Percentiles rank a stretch among this genome's conserved stretches.
Conservation (phyloP, 2,797 vertebrate species). For the Falco naumanni region DNA sequence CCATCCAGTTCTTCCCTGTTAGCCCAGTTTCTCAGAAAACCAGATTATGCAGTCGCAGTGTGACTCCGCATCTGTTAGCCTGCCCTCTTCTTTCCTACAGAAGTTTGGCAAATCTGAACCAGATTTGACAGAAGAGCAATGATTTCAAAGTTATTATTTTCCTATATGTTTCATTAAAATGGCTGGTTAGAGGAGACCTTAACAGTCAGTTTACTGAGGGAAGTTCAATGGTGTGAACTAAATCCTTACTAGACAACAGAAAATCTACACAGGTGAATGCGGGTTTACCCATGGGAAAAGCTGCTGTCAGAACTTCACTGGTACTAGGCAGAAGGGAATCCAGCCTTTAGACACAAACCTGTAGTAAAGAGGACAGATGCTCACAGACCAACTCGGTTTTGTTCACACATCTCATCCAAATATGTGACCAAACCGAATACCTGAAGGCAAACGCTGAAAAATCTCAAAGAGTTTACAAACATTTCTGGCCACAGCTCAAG, state of each 20-base stretch:
- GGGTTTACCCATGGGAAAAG: neutral
- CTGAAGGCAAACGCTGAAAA: conserved; percentile 22
- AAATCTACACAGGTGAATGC: neutral
- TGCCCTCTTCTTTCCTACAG: neutral
- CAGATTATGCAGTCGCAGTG: neutral
- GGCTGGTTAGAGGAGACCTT: neutral
- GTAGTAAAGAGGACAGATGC: neutral
- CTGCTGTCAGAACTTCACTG: neutral
- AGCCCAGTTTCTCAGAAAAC: neutral
- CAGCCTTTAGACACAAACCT: neutral
- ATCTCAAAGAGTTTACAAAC: neutral
- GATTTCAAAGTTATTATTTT: neutral
- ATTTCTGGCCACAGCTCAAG: conserved; percentile 11
- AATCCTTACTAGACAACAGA: neutral
- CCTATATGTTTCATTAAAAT: neutral
- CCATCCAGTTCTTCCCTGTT: neutral
- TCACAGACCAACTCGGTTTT: neutral
- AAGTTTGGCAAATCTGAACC: conserved; percentile 1
- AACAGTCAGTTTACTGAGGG: neutral
- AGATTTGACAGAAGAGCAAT: neutral
- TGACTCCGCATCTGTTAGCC: neutral
- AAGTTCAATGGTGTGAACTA: neutral
- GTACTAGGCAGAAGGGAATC: neutral
- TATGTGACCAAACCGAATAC: neutral
- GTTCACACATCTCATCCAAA: neutral